Conservation (phyloP, 1,140 invertebrate species). For the Ylistrum balloti region DNA sequence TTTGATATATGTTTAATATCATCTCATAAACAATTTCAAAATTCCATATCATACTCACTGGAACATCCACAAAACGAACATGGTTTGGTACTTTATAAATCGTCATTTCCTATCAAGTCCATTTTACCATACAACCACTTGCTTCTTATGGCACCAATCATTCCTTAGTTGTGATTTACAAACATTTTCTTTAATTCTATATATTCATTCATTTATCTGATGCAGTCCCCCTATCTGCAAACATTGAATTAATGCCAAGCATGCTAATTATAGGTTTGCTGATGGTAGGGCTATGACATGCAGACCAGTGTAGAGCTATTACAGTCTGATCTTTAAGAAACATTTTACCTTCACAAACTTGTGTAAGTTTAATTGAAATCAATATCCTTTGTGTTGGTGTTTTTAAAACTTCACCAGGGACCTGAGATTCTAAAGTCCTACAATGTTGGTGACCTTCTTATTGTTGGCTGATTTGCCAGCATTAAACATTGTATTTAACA, state of each 20-base stretch:
- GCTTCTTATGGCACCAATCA: constrained; percentile 2
- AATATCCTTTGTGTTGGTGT: neutral
- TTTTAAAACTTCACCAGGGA: neutral
- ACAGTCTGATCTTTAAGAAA: neutral
- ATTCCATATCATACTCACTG: neutral
- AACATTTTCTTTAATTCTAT: neutral
- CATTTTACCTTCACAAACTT: neutral
- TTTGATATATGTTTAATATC: no score
- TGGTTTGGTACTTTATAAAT: neutral
- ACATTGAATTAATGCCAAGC: constrained; percentile 6
- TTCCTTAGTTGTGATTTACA: neutral
- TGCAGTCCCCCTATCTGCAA: neutral
- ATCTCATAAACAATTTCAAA: neutral
- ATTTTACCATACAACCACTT: neutral
- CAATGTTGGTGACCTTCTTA: neutral
- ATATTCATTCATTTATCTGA: neutral
- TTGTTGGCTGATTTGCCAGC: neutral
- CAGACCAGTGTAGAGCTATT: neutral
- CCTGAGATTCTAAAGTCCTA: neutral
- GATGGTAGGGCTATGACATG: neutral
- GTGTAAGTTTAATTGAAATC: constrained; percentile 30
- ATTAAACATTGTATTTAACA: neutral
- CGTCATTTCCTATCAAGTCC: neutral
- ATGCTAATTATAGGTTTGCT: neutral
- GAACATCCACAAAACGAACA: neutral